Conservation (phyloP, 2,113 vertebrate genomes). For the Myrmophylax atrothorax region DNA sequence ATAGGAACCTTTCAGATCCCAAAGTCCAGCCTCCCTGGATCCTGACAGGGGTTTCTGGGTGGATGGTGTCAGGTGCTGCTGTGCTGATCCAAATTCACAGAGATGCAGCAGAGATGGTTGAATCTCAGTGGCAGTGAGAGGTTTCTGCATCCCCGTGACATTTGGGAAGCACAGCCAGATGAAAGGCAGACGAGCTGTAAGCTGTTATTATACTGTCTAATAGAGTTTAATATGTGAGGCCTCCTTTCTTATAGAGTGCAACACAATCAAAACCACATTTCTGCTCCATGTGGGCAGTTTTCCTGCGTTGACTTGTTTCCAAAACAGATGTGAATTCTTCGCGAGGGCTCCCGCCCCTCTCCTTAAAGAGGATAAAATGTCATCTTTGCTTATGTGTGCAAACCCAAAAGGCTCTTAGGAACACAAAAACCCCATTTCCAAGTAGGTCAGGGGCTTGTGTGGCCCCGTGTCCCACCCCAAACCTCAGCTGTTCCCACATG, state of each 20-base stretch:
- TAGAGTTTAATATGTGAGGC: constrained; percentile 47
- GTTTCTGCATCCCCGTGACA: not conserved
- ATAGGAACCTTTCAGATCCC: not conserved
- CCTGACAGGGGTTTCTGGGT: not conserved
- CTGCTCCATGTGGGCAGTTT: constrained; percentile 52
- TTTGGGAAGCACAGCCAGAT: constrained; percentile 49
- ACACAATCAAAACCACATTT: constrained; percentile 70
- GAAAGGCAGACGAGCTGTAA: constrained; percentile 57
- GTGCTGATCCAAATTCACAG: not conserved
- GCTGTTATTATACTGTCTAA: constrained; percentile 59
- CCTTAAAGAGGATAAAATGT: constrained; percentile 35
- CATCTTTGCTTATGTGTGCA: constrained; percentile 19
- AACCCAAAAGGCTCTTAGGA: not conserved
- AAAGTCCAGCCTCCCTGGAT: accelerated
- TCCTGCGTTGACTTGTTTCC: constrained; percentile 50
- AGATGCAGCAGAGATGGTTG: not conserved
- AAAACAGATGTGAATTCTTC: constrained; percentile 65
- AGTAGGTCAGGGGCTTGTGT: not conserved
- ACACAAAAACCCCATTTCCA: not conserved
- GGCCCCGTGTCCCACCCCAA: not conserved
- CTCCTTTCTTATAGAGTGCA: constrained; percentile 44
- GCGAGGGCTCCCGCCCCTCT: not conserved
- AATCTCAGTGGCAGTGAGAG: not conserved
- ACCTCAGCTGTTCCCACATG: constrained; percentile 11
- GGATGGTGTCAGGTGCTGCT: not conserved